phyloP scores from a whole-genome alignment of 2,113 vertebrate species.

The Alethe castanea region DNA sequence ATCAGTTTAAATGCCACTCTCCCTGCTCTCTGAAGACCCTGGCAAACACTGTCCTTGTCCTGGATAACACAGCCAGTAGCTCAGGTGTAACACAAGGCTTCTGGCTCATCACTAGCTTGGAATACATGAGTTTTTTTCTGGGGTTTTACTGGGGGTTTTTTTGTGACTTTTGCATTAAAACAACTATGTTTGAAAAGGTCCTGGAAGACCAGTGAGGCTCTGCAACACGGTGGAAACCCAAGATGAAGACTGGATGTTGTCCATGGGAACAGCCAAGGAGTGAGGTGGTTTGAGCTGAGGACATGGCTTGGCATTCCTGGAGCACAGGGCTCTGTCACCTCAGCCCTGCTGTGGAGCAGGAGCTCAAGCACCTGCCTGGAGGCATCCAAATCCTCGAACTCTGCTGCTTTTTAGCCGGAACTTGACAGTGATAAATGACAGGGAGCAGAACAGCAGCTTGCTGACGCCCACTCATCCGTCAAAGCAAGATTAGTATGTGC shows the following conservation, averaged over 20 bases:
- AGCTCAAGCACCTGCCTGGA: background rate
- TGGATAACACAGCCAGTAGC: background rate
- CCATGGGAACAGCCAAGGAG: background rate
- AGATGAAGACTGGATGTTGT: rapidly evolving
- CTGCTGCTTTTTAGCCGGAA: background rate
- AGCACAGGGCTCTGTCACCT: background rate
- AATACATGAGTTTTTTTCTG: rapidly evolving
- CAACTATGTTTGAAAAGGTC: rapidly evolving
- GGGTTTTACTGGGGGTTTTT: background rate
- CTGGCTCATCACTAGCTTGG: background rate
- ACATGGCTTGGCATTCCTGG: background rate
- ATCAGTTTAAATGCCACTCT: background rate
- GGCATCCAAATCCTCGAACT: background rate
- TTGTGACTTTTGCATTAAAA: background rate
- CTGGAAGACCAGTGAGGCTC: background rate
- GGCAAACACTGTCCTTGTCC: background rate
- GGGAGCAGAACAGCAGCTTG: background rate
- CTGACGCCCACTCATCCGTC: slow-evolving; percentile 4
- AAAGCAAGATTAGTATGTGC: slow-evolving; percentile 13
- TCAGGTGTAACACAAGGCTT: rapidly evolving
- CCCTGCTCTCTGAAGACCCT: background rate
- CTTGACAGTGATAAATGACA: slow-evolving; percentile 10
- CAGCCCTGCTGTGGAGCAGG: background rate
- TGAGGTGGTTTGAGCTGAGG: background rate
- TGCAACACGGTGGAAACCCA: background rate